These are phyloP conservation scores for Hirtodrosophila alboralis DNA, from an alignment of 2,888 invertebrate species.

Conservation along the genomic window DNA sequence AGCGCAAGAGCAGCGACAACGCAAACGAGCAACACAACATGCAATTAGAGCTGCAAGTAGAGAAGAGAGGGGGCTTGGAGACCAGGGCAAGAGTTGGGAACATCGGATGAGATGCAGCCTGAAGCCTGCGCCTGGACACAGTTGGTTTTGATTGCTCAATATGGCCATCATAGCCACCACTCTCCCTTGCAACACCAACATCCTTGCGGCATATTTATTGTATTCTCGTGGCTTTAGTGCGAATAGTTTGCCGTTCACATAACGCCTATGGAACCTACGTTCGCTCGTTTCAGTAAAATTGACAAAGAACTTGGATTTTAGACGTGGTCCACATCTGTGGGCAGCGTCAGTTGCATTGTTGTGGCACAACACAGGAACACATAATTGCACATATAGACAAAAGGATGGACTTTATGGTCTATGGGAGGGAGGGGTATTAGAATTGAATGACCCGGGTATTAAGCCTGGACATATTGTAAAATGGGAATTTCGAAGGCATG, in stretches of 20 bases:
- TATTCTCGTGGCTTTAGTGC: constrained; percentile 69
- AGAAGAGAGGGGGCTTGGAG: constrained; percentile 11
- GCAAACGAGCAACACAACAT: constrained; percentile 74
- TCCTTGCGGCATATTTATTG: constrained; percentile 55
- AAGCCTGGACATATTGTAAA: constrained; percentile 12
- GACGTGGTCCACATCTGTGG: constrained; percentile 45
- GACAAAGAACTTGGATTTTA: constrained; percentile 73
- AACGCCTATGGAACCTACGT: constrained; percentile 52
- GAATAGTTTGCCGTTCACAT: constrained; percentile 61
- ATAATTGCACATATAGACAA: constrained; percentile 3
- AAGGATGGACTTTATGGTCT: constrained; percentile 15
- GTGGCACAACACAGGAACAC: constrained; percentile 22
- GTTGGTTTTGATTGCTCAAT: constrained; percentile 79
- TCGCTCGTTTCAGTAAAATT: constrained; percentile 49
- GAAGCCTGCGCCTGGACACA: constrained; percentile 52
- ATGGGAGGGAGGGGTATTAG: constrained; percentile 40
- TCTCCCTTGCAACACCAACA: not conserved
- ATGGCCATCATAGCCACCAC: constrained; percentile 22
- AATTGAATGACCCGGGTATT: constrained; percentile 24
- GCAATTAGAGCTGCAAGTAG: constrained; percentile 70
- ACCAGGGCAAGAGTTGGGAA: too few species aligned
- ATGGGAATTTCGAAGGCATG: not conserved
- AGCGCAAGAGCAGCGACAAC: constrained; percentile 61
- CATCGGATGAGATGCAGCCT: constrained; percentile 18
- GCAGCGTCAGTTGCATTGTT: constrained; percentile 48